Conservation (phyloP, 2,888 invertebrate species). For the Metopia argyrocephala region DNA sequence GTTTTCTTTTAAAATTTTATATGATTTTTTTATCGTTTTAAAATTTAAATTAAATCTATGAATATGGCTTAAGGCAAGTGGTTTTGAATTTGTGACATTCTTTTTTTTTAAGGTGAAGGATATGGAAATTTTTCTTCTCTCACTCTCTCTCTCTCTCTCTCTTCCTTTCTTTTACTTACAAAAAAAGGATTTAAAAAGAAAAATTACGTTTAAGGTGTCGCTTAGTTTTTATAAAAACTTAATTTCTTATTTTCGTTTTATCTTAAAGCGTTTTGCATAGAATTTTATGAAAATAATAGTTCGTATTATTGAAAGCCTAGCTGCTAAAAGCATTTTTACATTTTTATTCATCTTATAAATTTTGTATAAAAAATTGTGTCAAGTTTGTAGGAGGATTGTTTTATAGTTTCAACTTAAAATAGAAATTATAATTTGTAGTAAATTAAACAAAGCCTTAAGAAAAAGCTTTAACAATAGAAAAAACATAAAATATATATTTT, state of each 20-base stretch:
- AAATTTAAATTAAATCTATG: slow-evolving; percentile 13
- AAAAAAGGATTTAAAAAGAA: not conserved
- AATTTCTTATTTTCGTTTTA: not conserved
- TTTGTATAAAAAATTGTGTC: not conserved
- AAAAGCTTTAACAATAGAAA: slow-evolving; percentile 30
- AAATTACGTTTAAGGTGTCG: not conserved
- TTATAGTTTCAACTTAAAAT: not conserved
- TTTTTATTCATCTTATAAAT: not conserved
- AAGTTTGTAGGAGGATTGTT: slow-evolving; percentile 18
- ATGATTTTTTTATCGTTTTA: slow-evolving; percentile 5
- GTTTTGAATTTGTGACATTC: slow-evolving; percentile 6
- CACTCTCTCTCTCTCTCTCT: slow-evolving; percentile 68
- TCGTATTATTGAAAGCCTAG: slow-evolving; percentile 32
- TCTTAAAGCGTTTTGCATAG: slow-evolving; percentile 47
- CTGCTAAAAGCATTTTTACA: slow-evolving; percentile 26
- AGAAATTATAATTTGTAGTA: slow-evolving; percentile 23
- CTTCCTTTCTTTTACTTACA: slow-evolving; percentile 14
- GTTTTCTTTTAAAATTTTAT: slow-evolving; percentile 33
- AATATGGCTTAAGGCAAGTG: slow-evolving; percentile 37
- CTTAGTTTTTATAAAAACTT: not conserved
- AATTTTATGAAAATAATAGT: not conserved
- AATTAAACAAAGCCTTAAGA: slow-evolving; percentile 39
- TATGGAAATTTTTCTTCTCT: slow-evolving; percentile 69
- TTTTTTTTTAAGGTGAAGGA: slow-evolving; percentile 36
- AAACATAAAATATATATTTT: not conserved